A percentile compares a stretch with the other conserved stretches of the same genome.
phyloP scores from a whole-genome alignment of 2,888 invertebrate genomes.

The Galeopsomyia nigrocyanea region DNA sequence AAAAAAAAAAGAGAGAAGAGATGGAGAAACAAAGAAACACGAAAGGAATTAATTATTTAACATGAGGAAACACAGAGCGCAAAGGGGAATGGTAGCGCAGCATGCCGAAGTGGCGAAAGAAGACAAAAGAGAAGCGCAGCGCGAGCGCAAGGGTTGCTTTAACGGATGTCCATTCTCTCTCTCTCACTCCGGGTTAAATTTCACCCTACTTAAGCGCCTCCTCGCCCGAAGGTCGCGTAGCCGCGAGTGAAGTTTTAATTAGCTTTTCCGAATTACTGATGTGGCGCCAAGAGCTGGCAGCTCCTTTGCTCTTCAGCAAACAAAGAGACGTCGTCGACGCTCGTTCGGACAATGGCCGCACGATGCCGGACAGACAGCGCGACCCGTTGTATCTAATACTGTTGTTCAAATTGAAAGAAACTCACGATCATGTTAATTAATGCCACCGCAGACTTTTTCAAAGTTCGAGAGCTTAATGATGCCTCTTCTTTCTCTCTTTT shows the following conservation, averaged over 20 bases:
- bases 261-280: conserved; percentile 67
- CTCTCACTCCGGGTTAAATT: conserved; percentile 48
- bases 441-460: conserved; percentile 11
- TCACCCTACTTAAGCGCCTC: conserved; percentile 44
- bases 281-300: conserved; percentile 57
- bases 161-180: conserved; percentile 39
- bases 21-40: conserved; percentile 10
- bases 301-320: conserved; percentile 57
- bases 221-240: conserved; percentile 50
- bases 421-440: conserved; percentile 29
- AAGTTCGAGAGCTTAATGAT: background rate
- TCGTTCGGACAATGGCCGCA: conserved; percentile 59
- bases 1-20: conserved; percentile 6
- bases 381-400: conserved; percentile 28
- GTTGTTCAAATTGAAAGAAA: conserved; percentile 24
- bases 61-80: conserved; percentile 39
- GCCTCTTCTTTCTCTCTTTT: background rate
- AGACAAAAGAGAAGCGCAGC: conserved; percentile 44
- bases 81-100: conserved; percentile 31
- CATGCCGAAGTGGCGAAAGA: conserved; percentile 45
- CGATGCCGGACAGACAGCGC: conserved; percentile 39
- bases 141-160: conserved; percentile 47
- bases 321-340: conserved; percentile 52
- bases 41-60: conserved; percentile 46
- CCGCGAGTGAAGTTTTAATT: conserved; percentile 67